A percentile compares a stretch with the other conserved stretches of the same genome.
These are phyloP conservation scores for Dicycla oo DNA, from an alignment of 2,888 invertebrate genomes.

Conservation along the genomic window DNA sequence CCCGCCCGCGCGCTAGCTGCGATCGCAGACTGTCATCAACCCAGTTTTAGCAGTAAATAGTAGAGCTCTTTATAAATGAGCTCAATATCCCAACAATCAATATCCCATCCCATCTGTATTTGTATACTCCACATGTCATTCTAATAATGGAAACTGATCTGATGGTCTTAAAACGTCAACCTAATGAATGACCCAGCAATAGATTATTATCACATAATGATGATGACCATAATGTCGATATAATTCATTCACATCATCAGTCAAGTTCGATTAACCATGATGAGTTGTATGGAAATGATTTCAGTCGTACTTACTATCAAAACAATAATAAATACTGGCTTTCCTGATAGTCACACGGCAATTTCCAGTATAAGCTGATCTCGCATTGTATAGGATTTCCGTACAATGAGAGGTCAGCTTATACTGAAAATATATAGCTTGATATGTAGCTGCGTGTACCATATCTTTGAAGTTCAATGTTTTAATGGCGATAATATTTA, in stretches of 20 bases:
- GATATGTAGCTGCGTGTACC: too few relatives aligned
- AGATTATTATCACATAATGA: slow-evolving; percentile 1
- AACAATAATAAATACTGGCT: neutral
- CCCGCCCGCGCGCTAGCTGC: too few relatives aligned
- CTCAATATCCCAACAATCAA: neutral
- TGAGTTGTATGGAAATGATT: slow-evolving; percentile 7
- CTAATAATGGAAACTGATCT: neutral
- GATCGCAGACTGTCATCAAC: neutral
- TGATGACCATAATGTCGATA: neutral
- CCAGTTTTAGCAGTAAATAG: neutral
- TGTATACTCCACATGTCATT: neutral
- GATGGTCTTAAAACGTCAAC: too few relatives aligned
- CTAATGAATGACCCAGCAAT: neutral
- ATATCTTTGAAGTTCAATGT: slow-evolving; percentile 50
- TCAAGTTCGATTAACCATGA: neutral
- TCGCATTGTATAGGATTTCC: too few relatives aligned
- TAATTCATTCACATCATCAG: neutral
- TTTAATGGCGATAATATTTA: slow-evolving; percentile 47
- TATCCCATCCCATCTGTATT: neutral
- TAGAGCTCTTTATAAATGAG: neutral
- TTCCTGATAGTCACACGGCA: too few relatives aligned
- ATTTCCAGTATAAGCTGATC: too few relatives aligned
- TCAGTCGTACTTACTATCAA: neutral
- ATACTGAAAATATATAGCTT: too few relatives aligned
- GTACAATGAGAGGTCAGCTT: too few relatives aligned